phyloP scores from a whole-genome alignment of 2,113 vertebrate genomes.

The Ochotona princeps region DNA sequence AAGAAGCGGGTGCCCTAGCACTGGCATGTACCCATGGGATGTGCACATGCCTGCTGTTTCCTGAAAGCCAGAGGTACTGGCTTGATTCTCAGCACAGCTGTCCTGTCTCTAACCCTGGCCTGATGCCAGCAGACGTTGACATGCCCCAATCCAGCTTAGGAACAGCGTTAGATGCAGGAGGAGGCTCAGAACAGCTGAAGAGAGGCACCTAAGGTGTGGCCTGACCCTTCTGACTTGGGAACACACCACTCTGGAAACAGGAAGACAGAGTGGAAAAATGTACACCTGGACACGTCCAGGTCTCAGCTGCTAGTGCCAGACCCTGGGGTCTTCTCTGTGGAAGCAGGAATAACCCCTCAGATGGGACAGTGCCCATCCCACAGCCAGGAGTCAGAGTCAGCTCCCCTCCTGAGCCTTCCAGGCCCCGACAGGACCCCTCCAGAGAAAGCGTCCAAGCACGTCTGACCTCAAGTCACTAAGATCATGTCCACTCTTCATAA shows the following conservation, averaged over 20 bases:
- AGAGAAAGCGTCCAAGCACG: background rate
- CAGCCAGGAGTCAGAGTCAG: background rate
- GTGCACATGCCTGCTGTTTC: too few relatives aligned
- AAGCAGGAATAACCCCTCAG: background rate
- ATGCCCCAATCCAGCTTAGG: too few relatives aligned
- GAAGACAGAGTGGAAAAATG: constrained; percentile 85
- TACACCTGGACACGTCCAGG: constrained; percentile 56
- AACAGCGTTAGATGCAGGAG: background rate
- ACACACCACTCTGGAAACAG: constrained; percentile 78
- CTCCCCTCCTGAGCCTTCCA: background rate
- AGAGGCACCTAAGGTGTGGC: constrained; percentile 62
- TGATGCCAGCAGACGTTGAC: background rate
- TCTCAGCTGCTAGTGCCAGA: constrained; percentile 76
- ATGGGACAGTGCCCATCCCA: background rate
- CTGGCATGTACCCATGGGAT: too few relatives aligned
- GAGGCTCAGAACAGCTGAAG: constrained; percentile 57
- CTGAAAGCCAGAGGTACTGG: background rate
- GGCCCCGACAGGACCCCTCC: background rate
- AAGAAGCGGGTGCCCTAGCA: too few relatives aligned
- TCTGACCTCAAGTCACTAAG: background rate
- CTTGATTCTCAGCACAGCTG: background rate
- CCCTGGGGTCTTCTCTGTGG: background rate
- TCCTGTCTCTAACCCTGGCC: background rate
- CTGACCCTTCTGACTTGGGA: constrained; percentile 67
- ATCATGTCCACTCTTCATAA: background rate